Conservation (phyloP, 2,888 invertebrate genomes). For the Miltochrista miniata region DNA sequence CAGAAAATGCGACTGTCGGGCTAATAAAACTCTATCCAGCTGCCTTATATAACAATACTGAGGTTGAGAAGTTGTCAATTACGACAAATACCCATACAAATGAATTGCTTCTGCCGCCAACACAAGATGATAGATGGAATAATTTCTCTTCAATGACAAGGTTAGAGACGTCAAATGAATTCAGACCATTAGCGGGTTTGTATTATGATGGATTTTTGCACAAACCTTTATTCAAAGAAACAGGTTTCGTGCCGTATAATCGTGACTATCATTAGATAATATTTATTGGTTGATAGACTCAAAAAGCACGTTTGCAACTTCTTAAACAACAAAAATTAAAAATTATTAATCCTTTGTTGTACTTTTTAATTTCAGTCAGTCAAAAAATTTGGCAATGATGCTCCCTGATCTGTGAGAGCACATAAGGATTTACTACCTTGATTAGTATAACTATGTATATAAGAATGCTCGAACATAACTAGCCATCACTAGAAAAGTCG, state of each 20-base stretch:
- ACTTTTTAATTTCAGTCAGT: too few relatives aligned
- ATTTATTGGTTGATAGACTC: not conserved
- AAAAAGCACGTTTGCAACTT: not conserved
- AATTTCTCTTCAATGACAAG: conserved; percentile 50
- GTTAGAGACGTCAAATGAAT: conserved; percentile 47
- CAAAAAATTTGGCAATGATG: too few relatives aligned
- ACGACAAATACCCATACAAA: conserved; percentile 63
- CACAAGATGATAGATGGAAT: conserved; percentile 62
- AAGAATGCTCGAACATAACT: conserved; percentile 41
- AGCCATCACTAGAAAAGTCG: conserved; percentile 33
- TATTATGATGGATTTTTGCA: conserved; percentile 76
- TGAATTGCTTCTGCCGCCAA: conserved; percentile 50
- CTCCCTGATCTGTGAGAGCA: not conserved
- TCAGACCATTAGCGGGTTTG: conserved; percentile 72
- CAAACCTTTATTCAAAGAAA: conserved; percentile 54
- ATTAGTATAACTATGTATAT: conserved; percentile 16
- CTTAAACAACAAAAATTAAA: too few relatives aligned
- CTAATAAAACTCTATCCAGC: conserved; percentile 49
- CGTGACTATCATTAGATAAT: conserved; percentile 30
- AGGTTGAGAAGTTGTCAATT: conserved; percentile 65
- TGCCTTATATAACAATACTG: conserved; percentile 52
- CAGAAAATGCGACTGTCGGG: conserved; percentile 31
- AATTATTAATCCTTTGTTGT: too few relatives aligned
- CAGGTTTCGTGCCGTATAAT: conserved; percentile 54
- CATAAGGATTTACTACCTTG: conserved; percentile 2